These are phyloP conservation scores for Cynaeus angustus DNA, from an alignment of 2,888 invertebrate genomes.

Conservation along the genomic window DNA sequence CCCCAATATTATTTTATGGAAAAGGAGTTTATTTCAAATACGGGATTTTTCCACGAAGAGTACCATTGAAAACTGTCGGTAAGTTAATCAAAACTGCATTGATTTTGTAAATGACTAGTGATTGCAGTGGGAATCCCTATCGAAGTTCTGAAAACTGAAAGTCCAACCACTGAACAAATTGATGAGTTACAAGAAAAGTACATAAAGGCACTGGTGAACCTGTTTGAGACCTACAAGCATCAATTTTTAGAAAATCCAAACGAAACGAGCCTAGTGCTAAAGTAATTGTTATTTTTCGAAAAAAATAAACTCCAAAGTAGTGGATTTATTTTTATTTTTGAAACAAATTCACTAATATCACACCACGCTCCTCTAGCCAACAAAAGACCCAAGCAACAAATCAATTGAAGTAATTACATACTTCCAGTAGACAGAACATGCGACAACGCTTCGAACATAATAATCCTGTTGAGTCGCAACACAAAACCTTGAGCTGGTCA, in stretches of 20 bases:
- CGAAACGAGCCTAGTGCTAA: neutral
- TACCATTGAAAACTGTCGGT: slow-evolving; percentile 91
- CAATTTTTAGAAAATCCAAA: neutral
- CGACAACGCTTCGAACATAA: too few species aligned
- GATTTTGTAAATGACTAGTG: slow-evolving; percentile 65
- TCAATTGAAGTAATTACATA: too few species aligned
- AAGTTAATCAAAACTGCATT: slow-evolving; percentile 69
- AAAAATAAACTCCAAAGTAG: too few species aligned
- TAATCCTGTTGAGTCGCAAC: too few species aligned
- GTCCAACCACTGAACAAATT: slow-evolving; percentile 85
- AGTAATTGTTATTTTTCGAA: too few species aligned
- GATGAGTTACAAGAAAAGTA: slow-evolving; percentile 86
- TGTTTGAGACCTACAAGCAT: slow-evolving; percentile 79
- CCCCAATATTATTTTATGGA: slow-evolving; percentile 78
- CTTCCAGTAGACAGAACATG: too few species aligned
- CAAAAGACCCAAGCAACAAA: too few species aligned
- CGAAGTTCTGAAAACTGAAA: slow-evolving; percentile 79
- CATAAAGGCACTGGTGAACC: slow-evolving; percentile 77
- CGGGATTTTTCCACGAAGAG: slow-evolving; percentile 88
- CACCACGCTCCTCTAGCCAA: too few species aligned
- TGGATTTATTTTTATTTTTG: too few species aligned
- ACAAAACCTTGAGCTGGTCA: too few species aligned
- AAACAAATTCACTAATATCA: too few species aligned
- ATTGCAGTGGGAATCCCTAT: slow-evolving; percentile 88
- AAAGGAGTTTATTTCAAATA: slow-evolving; percentile 92